Base-by-base conservation (phyloP, 2,797 vertebrate species). In the Poliocrania exsul region DNA sequence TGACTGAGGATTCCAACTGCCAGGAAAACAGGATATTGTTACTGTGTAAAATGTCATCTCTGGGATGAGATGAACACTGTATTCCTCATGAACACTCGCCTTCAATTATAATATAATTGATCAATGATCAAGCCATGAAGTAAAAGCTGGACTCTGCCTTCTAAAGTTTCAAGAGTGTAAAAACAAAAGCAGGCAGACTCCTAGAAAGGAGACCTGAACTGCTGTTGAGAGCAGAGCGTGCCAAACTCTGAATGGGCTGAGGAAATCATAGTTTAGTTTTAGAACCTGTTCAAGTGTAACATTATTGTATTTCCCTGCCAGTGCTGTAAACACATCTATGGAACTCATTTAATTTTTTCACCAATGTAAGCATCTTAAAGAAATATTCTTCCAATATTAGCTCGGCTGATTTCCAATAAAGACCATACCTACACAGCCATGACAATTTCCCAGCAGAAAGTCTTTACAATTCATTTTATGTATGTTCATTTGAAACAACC, bases 361-460 rank as follows among this genome's bases (percentile, higher is more conserved):
- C 69, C 51, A 78, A 40, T 49, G 42, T 62, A 79, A 56, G 37
- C 38, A 78, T 58, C 79, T 74, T 77, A 60, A 71, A 89, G 42
- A 42, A 91, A 71, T 93, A 77, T 44, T 89, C 64, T 54, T 91
- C 26, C 56, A 93, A 18, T 62, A 58, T 74, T 81, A 91, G 53
- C 51, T 81, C 81, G 84, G 29, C 18, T 81, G 88, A 80, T 87
- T 88, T 92, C 91, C 44, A 85, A 62, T 72, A n/a, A 83, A 89
- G 86, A 37, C 42, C 54, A 78, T 61, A 58, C 14, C 58, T 74
- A 31, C 5, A 53, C 0, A 83, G 47, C 17, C 46, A 72, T 2
- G 3, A 92, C 42, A 80, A 42, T 29, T 84, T 78, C 64, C 81
- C 66, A 83, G 66, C 47, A 89, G 37, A 80, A 92, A 79, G 64